Base-by-base conservation (phyloP, 2,888 invertebrate species). In the Microchrysa polita region DNA sequence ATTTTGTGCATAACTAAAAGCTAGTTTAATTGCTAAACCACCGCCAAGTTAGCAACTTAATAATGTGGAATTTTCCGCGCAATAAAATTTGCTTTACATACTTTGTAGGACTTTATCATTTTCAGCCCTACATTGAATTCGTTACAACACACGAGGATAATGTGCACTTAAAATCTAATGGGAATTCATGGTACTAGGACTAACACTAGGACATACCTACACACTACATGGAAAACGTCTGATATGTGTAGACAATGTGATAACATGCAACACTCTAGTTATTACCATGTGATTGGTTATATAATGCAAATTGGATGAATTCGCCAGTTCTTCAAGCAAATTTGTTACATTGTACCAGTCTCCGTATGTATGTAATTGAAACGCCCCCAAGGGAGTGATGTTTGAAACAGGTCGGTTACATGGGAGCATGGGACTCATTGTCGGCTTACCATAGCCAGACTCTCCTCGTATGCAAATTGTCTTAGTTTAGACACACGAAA, bases 251-350 rank as follows among this genome's bases (percentile, higher is more conserved):
- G 48, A 48, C 16, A 12, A 48, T 48, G 48, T 4, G 12, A 48
- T 48, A n/a, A 48, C 16, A 48, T 48, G 48, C 48, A 48, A 48
- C 48, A 48, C 48, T 48, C 5, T 48, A n/a, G 48, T 40, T n/a
- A 61, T 18, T 23, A 9, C n/a, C n/a, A 34, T 61, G 40, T 61
- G 61, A 61, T 61, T 61, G 61, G 61, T 61, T 40, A 18, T 18
- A 61, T 22, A 61, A 61, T n/a, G 40, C 59, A 23, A 34, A 61
- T 61, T 61, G 61, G 40, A 61, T 61, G 40, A 40, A 40, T 61
- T 40, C 9, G 40, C 18, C 7, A 40, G 61, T 14, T n/a, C n/a
- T n/a, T n/a, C 40, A 34, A 40, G 40, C 23, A 61, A 61, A 61
- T 14, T 40, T 14, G 27, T 10, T 34, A 61, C 40, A 9, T 61